Base-by-base conservation (phyloP, 2,113 vertebrate species). In the Odontophorus gujanensis region DNA sequence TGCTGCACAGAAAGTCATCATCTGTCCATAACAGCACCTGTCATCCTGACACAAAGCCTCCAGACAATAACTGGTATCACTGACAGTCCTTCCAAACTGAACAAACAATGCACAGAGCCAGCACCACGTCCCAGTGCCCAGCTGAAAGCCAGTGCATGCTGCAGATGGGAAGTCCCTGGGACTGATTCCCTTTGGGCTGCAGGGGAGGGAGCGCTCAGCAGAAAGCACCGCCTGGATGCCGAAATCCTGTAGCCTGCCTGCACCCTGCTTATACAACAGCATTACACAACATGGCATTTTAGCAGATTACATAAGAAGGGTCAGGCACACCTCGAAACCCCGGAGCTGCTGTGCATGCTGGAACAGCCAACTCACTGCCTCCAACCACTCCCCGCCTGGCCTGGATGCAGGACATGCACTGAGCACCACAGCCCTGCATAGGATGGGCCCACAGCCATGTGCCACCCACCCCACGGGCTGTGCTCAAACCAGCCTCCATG, bases 221-320 rank as follows among this genome's bases (percentile, higher is more conserved):
- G 76, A 50, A 34, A 91, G 67, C 9, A 2, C 0, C 22, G 62
- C 77, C 78, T 4, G 0, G 68, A 74, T 67, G 85, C 90, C 0
- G 1, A 89, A 93, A 80, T 65, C 45, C 80, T 1, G 3, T 18
- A 71, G 47, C 26, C 80, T 28, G 28, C 83, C 85, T 28, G 2
- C 63, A 84, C 65, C 57, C 81, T 40, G 88, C 77, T 96, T 96
- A 96, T 81, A 92, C 91, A 96, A 95, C 75, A 30, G 68, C 18
- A 0, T 96, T 96, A 94, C 7, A 89, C 92, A 95, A 95, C 67
- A 1, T 26, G 0, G 69, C n/a, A 0, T 90, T 76, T 25, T 51
- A n/a, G 32, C 24, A 13, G 17, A 0, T 96, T 95, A 85, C 68
- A 0, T 81, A 95, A 96, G 85, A 69, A 30, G 0, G 81, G 73